phyloP scores from a whole-genome alignment of 2,888 invertebrate genomes.

The Pollenia griseotomentosa region DNA sequence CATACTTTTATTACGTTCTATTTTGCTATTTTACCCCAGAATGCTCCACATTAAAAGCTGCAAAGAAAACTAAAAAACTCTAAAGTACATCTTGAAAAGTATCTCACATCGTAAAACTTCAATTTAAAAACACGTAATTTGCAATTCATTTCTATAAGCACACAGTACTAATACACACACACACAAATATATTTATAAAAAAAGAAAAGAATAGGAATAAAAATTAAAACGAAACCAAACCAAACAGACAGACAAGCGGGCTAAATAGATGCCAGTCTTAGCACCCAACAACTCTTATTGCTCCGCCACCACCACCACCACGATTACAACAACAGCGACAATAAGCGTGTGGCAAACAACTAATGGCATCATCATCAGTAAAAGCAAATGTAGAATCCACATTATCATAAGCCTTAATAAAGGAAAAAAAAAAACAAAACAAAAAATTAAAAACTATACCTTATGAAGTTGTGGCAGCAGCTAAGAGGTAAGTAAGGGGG shows the following conservation, averaged over 20 bases:
- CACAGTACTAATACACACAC: not conserved
- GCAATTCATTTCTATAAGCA: constrained; percentile 77
- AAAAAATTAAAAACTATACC: not conserved
- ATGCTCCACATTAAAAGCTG: constrained; percentile 68
- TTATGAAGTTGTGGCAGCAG: constrained; percentile 31
- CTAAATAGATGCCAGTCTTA: constrained; percentile 64
- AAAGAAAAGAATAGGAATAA: not conserved
- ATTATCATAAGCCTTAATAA: constrained; percentile 55
- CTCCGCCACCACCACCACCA: constrained; percentile 23
- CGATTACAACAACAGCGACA: not conserved
- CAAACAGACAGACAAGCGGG: constrained; percentile 30
- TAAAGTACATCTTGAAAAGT: constrained; percentile 74
- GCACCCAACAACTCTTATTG: constrained; percentile 42
- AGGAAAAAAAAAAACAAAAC: not conserved
- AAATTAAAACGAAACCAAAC: constrained; percentile 5
- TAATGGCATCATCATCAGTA: constrained; percentile 70
- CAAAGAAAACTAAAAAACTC: constrained; percentile 52
- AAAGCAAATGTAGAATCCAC: constrained; percentile 42
- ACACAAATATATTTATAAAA: not conserved
- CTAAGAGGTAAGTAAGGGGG: constrained; percentile 6
- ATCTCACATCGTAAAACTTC: constrained; percentile 84
- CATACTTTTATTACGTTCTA: constrained; percentile 46
- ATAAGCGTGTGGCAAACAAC: constrained; percentile 69
- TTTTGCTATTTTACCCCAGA: constrained; percentile 58
- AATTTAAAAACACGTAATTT: constrained; percentile 83